Base-by-base conservation (phyloP, 2,888 invertebrate species). In the Sussaba pulchella region DNA sequence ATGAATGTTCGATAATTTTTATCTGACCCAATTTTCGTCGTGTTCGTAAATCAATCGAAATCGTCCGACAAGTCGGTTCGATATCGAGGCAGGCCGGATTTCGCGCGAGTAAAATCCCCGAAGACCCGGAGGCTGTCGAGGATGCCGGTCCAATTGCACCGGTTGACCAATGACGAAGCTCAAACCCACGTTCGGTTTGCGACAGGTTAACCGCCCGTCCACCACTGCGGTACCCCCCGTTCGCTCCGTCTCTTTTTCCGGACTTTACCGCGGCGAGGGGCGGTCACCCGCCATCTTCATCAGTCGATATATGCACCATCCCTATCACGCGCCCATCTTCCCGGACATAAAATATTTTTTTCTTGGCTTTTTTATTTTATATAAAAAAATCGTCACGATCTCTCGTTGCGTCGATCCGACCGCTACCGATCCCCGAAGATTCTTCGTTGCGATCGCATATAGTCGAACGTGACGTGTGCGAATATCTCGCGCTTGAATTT, bases 171-270 rank as follows among this genome's bases (percentile, higher is more conserved):
- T 81, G 74, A 39, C 41, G 52, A 43, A 72, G 70, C 75, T 67
- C 82, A 2, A 76, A 66, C 76, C 82, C 72, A 81, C 71, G 66
- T 45, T 70, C 69, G 54, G 72, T 81, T 75, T 76, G 82, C 81
- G 82, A 82, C 82, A 82, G 82, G 82, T 82, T 81, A 74, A 59
- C 77, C 80, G 66, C 67, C 31, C 57, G 64, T n/a, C n/a, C 77
- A 54, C 63, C 70, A 39, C 41, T 47, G n/a, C n/a, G 78, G 75
- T 82, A 82, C 82, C n/a, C n/a, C n/a, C n/a, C 82, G 82, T 82
- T 82, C 61, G 39, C 71, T 45, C 66, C 67, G 52, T 59, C 39
- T 78, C 43, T 71, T 66, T 72, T 59, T 66, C 21, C 72, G 43
- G 19, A 54, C 71, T 19, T 36, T 67, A 63, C 72, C 26, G n/a